These are phyloP conservation scores for Catonia carolina DNA, from an alignment of 2,888 invertebrate genomes.

Conservation along the genomic window DNA sequence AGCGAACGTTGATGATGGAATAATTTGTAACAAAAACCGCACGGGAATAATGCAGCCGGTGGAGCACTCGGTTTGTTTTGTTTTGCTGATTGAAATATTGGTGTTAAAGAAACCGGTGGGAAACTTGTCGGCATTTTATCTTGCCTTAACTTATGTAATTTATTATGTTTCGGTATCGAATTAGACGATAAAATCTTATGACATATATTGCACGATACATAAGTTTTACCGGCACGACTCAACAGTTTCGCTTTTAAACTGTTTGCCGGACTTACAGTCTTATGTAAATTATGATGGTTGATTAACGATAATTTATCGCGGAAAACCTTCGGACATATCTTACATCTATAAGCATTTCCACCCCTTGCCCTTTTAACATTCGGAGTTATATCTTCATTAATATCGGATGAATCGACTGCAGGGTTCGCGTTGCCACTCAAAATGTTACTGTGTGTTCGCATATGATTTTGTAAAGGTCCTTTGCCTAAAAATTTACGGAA, in stretches of 20 bases:
- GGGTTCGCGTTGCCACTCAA: too few species aligned
- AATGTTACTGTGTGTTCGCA: neutral
- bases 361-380: neutral
- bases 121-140: neutral
- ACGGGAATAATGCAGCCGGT: constrained; percentile 14
- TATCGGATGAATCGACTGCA: neutral
- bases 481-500: neutral
- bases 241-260: neutral
- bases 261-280: neutral
- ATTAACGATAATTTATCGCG: neutral
- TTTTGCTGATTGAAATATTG: neutral
- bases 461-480: constrained; percentile 2
- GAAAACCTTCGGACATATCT: neutral
- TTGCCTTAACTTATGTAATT: constrained; percentile 14
- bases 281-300: constrained; percentile 2
- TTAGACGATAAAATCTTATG: constrained; percentile 20
- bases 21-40: constrained; percentile 18
- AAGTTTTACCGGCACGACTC: constrained; percentile 4
- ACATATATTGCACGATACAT: constrained; percentile 21
- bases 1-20: constrained; percentile 18
- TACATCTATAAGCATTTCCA: neutral
- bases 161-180: constrained; percentile 23
- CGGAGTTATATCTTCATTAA: neutral
- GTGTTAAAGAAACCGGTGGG: neutral
- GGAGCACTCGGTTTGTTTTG: neutral